Evolutionary conservation across 2,113 vertebrate species (phyloP).

Genomic region (Laticauda laticaudata): DNA sequence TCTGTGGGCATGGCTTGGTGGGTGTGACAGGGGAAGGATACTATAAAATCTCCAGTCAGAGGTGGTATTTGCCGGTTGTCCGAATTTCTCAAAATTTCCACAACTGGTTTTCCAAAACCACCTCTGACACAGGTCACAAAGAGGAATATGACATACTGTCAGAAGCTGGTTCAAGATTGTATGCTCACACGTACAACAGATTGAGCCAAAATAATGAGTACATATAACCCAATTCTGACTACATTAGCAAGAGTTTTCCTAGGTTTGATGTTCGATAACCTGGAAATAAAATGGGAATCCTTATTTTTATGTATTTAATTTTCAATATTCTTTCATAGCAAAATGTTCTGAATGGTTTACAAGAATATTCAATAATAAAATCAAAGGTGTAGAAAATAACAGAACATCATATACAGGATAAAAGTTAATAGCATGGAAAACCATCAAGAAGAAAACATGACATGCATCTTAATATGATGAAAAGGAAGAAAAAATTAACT

Average conservation of each 20-base stretch:
- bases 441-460: neutral
- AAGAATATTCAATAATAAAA: neutral
- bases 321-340: neutral
- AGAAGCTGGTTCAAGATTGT: neutral
- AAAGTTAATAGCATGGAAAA: neutral
- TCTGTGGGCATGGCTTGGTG: too few relatives aligned
- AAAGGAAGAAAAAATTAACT: neutral
- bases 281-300: neutral
- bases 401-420: neutral
- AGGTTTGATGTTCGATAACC: neutral
- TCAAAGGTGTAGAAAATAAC: neutral
- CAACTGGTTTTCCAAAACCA: too few relatives aligned
- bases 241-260: neutral
- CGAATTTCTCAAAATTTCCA: too few relatives aligned
- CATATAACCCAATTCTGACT: neutral
- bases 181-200: neutral
- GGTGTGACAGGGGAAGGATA: too few relatives aligned
- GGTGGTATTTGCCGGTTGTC: too few relatives aligned
- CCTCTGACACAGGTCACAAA: neutral
- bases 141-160: neutral
- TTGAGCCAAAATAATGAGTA: fast-evolving
- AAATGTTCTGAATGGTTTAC: neutral
- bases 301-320: neutral
- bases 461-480: neutral
- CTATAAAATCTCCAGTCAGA: too few relatives aligned